Conservation (phyloP, 2,888 invertebrate genomes). For the Epinotia bilunana region DNA sequence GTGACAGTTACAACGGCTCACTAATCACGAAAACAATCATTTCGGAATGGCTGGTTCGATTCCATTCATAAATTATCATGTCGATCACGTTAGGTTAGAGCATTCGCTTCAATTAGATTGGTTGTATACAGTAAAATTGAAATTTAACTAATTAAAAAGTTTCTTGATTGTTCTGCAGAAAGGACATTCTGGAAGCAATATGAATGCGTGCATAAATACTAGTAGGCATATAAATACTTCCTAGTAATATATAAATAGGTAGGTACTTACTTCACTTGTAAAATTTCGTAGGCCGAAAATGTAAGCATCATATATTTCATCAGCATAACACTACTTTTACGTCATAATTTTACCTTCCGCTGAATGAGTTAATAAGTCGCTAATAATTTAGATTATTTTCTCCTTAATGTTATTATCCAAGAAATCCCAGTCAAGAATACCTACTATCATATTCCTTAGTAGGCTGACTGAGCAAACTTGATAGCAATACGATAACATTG, state of each 20-base stretch:
- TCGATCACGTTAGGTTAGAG: constrained; percentile 1
- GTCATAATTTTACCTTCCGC: neutral
- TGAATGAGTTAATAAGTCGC: too few species aligned
- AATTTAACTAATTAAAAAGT: neutral
- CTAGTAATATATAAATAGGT: too few species aligned
- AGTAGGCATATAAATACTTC: too few species aligned
- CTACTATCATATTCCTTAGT: too few species aligned
- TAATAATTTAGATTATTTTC: too few species aligned
- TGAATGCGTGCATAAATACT: neutral
- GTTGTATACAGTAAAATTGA: neutral
- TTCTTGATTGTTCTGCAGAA: neutral
- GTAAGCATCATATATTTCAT: neutral
- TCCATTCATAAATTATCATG: constrained; percentile 16
- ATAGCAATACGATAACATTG: too few species aligned
- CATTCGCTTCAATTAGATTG: neutral
- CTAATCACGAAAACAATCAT: constrained; percentile 10
- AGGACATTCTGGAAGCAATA: neutral
- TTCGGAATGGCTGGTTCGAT: constrained; percentile 4
- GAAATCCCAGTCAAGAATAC: too few species aligned
- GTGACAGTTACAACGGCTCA: neutral
- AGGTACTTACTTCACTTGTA: too few species aligned
- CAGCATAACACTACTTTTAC: neutral
- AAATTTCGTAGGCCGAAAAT: neutral
- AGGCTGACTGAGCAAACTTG: too few species aligned
- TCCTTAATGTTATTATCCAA: too few species aligned